Evolutionary conservation across 2,888 invertebrate genomes (phyloP).

Genomic region (Diarsia mendica): DNA sequence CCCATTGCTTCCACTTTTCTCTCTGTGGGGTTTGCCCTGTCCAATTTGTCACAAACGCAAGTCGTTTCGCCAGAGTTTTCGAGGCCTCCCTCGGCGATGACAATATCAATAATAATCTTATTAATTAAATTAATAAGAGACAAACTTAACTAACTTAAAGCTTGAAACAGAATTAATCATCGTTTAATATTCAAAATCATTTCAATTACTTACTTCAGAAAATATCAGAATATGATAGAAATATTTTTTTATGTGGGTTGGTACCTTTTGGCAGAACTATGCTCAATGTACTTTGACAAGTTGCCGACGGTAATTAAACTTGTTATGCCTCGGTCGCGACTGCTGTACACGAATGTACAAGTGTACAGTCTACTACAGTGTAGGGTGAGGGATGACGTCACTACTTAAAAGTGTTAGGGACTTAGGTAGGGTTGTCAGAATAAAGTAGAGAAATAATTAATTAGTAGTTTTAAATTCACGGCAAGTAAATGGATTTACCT

Average conservation of each 20-base stretch:
- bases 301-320: conserved; percentile 73
- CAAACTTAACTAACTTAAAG: not conserved
- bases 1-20: too few relatives aligned
- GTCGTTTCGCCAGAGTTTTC: too few relatives aligned
- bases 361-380: conserved; percentile 9
- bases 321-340: conserved; percentile 66
- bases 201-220: not conserved
- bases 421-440: conserved; percentile 42
- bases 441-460: not conserved
- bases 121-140: not conserved
- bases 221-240: not conserved
- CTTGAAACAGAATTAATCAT: not conserved
- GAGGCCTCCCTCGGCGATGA: too few relatives aligned
- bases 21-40: too few relatives aligned
- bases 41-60: too few relatives aligned
- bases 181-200: not conserved
- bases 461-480: not conserved
- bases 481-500: not conserved
- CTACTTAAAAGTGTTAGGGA: conserved; percentile 28
- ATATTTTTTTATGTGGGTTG: not conserved
- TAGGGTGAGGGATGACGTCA: conserved; percentile 32
- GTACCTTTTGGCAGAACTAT: not conserved
- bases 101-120: too few relatives aligned
- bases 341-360: conserved; percentile 50
- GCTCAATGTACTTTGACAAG: conserved; percentile 46